Conservation (phyloP, 2,888 invertebrate genomes). For the Caenorhabditis sp. region DNA sequence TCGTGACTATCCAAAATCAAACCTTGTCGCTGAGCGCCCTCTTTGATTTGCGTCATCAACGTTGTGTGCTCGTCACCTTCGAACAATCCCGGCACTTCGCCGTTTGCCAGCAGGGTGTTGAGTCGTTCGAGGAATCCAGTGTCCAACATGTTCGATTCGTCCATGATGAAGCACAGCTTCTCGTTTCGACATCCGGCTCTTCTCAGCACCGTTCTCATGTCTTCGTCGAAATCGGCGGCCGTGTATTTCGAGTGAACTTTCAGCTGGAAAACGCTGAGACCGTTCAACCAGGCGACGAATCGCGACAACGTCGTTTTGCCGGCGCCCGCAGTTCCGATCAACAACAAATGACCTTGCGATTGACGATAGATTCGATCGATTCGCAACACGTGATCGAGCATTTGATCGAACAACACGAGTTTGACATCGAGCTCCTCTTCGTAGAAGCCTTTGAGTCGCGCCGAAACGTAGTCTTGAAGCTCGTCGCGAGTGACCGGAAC, state of each 20-base stretch:
- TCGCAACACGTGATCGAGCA: slow-evolving; percentile 94
- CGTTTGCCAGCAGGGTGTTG: slow-evolving; percentile 97
- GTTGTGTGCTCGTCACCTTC: slow-evolving; percentile 94
- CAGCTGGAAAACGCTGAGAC: slow-evolving; percentile 86
- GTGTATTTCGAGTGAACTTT: slow-evolving; percentile 98
- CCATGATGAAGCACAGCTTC: slow-evolving; percentile 97
- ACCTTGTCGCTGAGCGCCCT: slow-evolving; percentile 96
- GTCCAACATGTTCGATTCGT: slow-evolving; percentile 93
- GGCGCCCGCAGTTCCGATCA: slow-evolving; percentile 98
- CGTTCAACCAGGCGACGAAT: slow-evolving; percentile 99
- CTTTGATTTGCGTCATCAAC: slow-evolving; percentile 99
- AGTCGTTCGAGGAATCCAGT: slow-evolving; percentile 98
- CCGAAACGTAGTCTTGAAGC: slow-evolving; percentile 93
- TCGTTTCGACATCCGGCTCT: slow-evolving; percentile 80
- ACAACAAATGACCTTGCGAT: slow-evolving; percentile 88
- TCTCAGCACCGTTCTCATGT: slow-evolving; percentile 79
- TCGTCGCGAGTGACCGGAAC: slow-evolving; percentile 93
- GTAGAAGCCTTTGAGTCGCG: slow-evolving; percentile 94
- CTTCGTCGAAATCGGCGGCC: slow-evolving; percentile 98
- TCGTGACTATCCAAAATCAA: slow-evolving; percentile 97
- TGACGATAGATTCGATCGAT: slow-evolving; percentile 96
- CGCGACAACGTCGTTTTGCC: slow-evolving; percentile 98
- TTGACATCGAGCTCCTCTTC: slow-evolving; percentile 99
- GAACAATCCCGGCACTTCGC: slow-evolving; percentile 79
- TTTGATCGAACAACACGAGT: slow-evolving; percentile 96